These are phyloP conservation scores for Puffinus mauretanicus DNA, from an alignment of 2,113 vertebrate genomes.

Conservation along the genomic window DNA sequence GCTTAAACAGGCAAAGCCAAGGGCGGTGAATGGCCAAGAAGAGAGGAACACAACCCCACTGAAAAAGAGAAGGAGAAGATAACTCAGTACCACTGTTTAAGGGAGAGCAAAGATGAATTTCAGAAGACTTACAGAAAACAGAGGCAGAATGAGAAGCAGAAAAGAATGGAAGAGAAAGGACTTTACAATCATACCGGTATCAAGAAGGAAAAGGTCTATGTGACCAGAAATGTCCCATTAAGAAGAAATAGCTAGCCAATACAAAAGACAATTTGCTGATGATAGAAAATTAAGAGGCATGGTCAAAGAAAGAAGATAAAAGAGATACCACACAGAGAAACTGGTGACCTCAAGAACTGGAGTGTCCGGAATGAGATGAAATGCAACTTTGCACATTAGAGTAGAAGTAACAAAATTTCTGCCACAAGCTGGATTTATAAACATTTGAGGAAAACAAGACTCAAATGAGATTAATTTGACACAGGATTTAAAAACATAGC, in stretches of 20 bases:
- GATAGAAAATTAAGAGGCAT: not conserved
- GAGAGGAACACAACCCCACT: not conserved
- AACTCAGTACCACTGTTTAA: not conserved
- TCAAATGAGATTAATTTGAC: not conserved
- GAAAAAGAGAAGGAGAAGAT: not conserved
- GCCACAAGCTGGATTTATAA: not conserved
- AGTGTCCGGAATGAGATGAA: not conserved
- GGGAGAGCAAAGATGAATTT: not conserved
- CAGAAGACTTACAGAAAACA: not conserved
- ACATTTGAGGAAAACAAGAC: not conserved
- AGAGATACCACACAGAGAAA: not conserved
- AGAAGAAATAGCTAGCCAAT: not conserved
- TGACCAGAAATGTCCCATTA: not conserved
- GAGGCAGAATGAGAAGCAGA: not conserved
- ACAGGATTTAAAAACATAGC: not conserved
- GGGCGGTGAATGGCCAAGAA: not conserved
- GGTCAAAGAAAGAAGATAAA: not conserved
- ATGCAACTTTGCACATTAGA: not conserved
- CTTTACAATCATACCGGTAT: not conserved
- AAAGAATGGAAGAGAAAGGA: not conserved
- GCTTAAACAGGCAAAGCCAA: not conserved
- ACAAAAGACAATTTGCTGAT: not conserved
- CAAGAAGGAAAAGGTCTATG: not conserved
- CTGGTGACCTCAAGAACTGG: not conserved
- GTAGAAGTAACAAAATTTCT: not conserved